Conservation (phyloP, 1,140 invertebrate species). For the Habropoda laboriosa region DNA sequence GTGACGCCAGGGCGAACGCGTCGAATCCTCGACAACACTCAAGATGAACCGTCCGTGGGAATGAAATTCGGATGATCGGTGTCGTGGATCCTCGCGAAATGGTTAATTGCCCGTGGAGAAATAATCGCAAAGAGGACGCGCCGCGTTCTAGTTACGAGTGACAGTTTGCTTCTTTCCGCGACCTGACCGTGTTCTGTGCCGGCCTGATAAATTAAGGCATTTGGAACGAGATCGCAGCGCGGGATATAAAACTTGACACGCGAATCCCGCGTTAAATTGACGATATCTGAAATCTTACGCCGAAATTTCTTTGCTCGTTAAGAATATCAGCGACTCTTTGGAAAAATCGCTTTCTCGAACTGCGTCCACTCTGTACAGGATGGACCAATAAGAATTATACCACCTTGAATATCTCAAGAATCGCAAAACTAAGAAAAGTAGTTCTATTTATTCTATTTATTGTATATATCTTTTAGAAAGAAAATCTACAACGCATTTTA, state of each 20-base stretch:
- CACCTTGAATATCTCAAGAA: too few species aligned
- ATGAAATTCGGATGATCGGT: slow-evolving; percentile 30
- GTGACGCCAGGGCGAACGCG: slow-evolving; percentile 65
- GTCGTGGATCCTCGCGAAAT: neutral
- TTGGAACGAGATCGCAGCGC: slow-evolving; percentile 10
- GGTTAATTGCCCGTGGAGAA: slow-evolving; percentile 33
- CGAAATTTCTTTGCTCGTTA: slow-evolving; percentile 8
- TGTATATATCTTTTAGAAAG: too few species aligned
- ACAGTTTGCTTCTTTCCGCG: neutral
- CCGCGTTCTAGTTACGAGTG: slow-evolving; percentile 2
- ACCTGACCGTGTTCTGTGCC: neutral
- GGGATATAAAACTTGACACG: slow-evolving; percentile 8
- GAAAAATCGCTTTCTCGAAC: neutral
- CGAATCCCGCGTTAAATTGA: slow-evolving; percentile 1
- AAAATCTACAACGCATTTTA: too few species aligned
- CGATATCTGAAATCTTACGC: slow-evolving; percentile 1
- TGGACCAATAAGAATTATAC: too few species aligned
- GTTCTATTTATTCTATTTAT: too few species aligned
- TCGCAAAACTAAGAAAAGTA: too few species aligned
- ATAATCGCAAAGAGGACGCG: neutral
- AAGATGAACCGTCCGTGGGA: neutral
- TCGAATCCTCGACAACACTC: slow-evolving; percentile 52
- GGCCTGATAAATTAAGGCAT: slow-evolving; percentile 31
- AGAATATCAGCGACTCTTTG: neutral
- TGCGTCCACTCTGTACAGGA: too few species aligned